These are phyloP conservation scores for Sinopyrophorus schimmeli DNA, from an alignment of 2,888 invertebrate genomes.

Conservation along the genomic window DNA sequence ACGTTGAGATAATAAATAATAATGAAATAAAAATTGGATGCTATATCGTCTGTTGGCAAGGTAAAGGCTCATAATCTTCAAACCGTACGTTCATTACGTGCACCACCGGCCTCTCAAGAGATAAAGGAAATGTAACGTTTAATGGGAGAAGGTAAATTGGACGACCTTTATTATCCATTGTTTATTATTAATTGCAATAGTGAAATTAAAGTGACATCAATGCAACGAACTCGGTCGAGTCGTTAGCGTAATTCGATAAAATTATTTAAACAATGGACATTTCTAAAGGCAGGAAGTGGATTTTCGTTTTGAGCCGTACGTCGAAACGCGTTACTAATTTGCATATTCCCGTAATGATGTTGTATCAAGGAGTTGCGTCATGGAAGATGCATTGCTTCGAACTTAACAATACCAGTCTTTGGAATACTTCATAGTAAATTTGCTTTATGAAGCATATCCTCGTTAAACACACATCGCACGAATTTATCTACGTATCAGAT, in stretches of 20 bases:
- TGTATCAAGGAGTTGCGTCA: conserved; percentile 12
- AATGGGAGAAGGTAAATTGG: conserved; percentile 18
- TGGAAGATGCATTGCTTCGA: conserved; percentile 13
- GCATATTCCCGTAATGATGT: conserved; percentile 32
- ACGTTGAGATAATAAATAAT: conserved; percentile 26
- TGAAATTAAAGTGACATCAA: conserved; percentile 23
- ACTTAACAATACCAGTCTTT: conserved; percentile 4
- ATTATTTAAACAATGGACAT: conserved; percentile 27
- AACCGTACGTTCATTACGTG: conserved; percentile 9
- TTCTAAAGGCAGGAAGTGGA: conserved; percentile 22
- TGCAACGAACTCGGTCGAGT: conserved; percentile 10
- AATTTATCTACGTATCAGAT: conserved; percentile 19
- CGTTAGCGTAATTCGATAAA: conserved; percentile 28
- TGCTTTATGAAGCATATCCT: conserved; percentile 16
- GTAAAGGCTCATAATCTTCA: conserved; percentile 13
- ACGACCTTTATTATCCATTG: conserved; percentile 30
- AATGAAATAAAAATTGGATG: conserved; percentile 23
- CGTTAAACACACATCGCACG: conserved; percentile 19
- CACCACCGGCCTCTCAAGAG: conserved; percentile 4
- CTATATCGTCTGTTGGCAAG: conserved; percentile 18
- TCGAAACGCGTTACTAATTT: conserved; percentile 31
- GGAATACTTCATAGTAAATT: conserved; percentile 11
- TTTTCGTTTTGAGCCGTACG: conserved; percentile 18
- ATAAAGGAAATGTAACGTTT: conserved; percentile 15
- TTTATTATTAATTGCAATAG: conserved; percentile 32